Conservation (phyloP, 2,888 invertebrate species). For the Aporophyla lueneburgensis region DNA sequence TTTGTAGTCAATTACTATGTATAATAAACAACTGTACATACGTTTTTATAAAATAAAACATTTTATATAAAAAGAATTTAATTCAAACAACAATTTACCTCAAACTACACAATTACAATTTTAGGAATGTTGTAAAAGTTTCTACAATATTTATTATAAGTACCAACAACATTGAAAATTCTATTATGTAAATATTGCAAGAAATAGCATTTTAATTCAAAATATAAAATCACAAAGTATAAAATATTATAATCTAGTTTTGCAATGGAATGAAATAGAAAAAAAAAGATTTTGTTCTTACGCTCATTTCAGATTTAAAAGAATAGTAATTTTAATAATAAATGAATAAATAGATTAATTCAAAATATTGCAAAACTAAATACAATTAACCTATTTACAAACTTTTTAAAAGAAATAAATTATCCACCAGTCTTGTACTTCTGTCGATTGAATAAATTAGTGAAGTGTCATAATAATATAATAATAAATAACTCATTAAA, state of each 20-base stretch:
- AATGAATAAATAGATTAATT: conserved; percentile 10
- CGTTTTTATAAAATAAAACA: conserved; percentile 58
- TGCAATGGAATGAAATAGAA: conserved; percentile 37
- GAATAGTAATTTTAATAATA: background rate
- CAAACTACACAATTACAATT: conserved; percentile 47
- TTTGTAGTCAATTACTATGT: conserved; percentile 47
- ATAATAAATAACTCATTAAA: conserved; percentile 55
- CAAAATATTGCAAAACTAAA: conserved; percentile 47
- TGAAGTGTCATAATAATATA: conserved; percentile 40
- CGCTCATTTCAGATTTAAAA: conserved; percentile 25
- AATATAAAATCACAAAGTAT: conserved; percentile 36
- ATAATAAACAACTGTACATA: conserved; percentile 59
- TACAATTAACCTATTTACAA: conserved; percentile 13
- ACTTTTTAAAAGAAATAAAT: conserved; percentile 27
- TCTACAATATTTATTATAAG: conserved; percentile 23
- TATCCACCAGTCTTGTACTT: conserved; percentile 60
- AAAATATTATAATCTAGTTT: conserved; percentile 41
- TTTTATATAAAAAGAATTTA: conserved; percentile 57
- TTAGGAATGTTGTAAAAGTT: conserved; percentile 63
- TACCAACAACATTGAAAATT: conserved; percentile 16
- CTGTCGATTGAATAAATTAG: conserved; percentile 49
- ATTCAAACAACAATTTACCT: conserved; percentile 59
- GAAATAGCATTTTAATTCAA: conserved; percentile 28
- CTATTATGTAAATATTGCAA: conserved; percentile 36
- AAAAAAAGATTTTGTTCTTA: conserved; percentile 42